Percentiles rank a stretch among this genome's conserved stretches.
phyloP scores from a whole-genome alignment of 2,113 vertebrate species.

The Erythrolamprus reginae region DNA sequence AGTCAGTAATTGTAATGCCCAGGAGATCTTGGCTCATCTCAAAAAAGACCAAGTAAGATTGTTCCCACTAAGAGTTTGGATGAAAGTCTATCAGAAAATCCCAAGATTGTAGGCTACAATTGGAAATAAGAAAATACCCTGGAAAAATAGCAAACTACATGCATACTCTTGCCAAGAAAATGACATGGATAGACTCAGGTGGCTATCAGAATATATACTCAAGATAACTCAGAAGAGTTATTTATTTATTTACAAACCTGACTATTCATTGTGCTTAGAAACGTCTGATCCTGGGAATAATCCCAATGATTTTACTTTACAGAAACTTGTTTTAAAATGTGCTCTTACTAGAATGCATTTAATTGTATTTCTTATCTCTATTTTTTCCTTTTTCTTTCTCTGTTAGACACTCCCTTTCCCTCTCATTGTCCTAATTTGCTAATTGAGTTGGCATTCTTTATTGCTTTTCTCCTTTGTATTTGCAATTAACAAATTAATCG shows the following conservation, averaged over 20 bases:
- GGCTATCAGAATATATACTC: neutral
- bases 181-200: neutral
- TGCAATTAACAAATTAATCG: neutral
- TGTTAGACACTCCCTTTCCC: neutral
- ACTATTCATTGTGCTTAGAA: neutral
- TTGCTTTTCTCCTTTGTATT: neutral
- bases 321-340: neutral
- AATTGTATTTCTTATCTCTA: neutral
- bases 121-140: neutral
- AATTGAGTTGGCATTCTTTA: neutral
- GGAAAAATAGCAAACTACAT: neutral
- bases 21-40: neutral
- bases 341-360: neutral
- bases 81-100: neutral
- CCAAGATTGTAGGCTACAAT: neutral
- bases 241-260: neutral
- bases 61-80: neutral
- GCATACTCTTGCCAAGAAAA: neutral
- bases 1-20: neutral
- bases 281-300: neutral
- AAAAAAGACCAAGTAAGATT: neutral
- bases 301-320: too few relatives aligned
- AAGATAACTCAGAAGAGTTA: neutral
- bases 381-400: neutral
- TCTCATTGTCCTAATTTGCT: neutral